Base-by-base conservation (phyloP, 1,140 invertebrate genomes). In the Drosophila lacertosa region DNA sequence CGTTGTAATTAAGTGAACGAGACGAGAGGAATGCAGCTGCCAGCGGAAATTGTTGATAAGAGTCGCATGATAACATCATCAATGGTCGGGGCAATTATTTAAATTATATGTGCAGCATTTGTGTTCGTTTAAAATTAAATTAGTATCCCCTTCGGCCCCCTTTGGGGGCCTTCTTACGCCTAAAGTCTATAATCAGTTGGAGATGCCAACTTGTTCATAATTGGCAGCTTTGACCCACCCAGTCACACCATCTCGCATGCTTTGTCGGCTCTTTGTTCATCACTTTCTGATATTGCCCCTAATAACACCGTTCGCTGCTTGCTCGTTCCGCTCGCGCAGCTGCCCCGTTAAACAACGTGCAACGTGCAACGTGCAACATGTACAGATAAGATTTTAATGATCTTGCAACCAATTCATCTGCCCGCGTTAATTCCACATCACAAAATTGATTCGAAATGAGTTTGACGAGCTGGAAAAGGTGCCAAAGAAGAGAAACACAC, bases 101-200 rank as follows among this genome's bases (percentile, higher is more conserved):
- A 86, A 83, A 83, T 83, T 83, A 83, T 83, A 83, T 79, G 75
- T 64, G 58, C 69, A 39, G 40, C 77, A 66, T 76, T 83, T 71
- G 63, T 72, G 81, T 86, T 83, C 80, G 81, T 83, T 83, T 83
- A 83, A 83, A 83, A 83, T 83, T 77, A 80, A 83, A 83, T 84
- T 83, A 83, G 80, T 83, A 83, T 80, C 62, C 40, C 18, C 50
- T 53, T 44, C 39, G 16, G 37, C 29, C 29, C 37, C 5, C 15
- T 50, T 45, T 69, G 51, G 51, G 50, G 11, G n/a, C n/a, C n/a
- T n/a, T n/a, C n/a, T 70, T 70, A 70, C 60, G 42, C 42, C 67
- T 65, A 57, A 65, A 70, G 60, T 65, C 51, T 65, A 70, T 70
- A 70, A 70, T 70, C 60, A 65, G 67, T 2, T 35, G 45, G 26